Base-by-base conservation (phyloP, 2,113 vertebrate genomes). In the Forbesichthys papilliferus region DNA sequence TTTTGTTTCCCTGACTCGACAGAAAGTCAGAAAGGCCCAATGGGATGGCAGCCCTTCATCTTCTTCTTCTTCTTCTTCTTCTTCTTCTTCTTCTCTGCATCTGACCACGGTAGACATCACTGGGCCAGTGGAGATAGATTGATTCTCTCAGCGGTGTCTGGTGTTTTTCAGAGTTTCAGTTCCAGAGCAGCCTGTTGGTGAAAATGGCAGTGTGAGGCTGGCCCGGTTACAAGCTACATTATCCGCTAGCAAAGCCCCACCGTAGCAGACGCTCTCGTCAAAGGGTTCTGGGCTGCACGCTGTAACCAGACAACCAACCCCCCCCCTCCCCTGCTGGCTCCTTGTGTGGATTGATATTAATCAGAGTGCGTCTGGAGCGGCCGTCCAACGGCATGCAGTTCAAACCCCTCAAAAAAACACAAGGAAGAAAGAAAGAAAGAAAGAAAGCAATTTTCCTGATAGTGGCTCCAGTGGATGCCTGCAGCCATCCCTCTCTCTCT, bases 281-380 rank as follows among this genome's bases (percentile, higher is more conserved):
- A 6, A 3, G 52, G 13, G 11, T 12, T 27, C 5, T 3, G 59
- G 61, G 56, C 51, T 27, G 27, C 47, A 16, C 62, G 78, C 63
- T 78, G 74, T 75, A 18, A 57, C 71, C 74, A 80, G 80, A 81
- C 69, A 62, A 73, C 54, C 66, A 12, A 75, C 74, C 79, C 82
- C 74, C 74, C 16, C 16, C 16, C 16, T 16, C 16, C 74, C 11
- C 20, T 20, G 49, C 78, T 76, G 81, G 82, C 79, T 77, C 11
- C 73, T 86, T 77, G 80, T 78, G 55, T 73, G 84, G 87, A 88
- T 89, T 86, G 86, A 88, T 84, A 84, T 82, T 80, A 85, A 90
- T 87, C 87, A 84, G 86, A 86, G 83, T 81, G 77, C 64, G 78
- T 84, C 79, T 85, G 81, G 86, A 84, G 82, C 73, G 4, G 77